Percentiles rank a stretch among this genome's conserved stretches.
phyloP scores from a whole-genome alignment of 1,140 invertebrate species.

The Drosophila kepulauana region DNA sequence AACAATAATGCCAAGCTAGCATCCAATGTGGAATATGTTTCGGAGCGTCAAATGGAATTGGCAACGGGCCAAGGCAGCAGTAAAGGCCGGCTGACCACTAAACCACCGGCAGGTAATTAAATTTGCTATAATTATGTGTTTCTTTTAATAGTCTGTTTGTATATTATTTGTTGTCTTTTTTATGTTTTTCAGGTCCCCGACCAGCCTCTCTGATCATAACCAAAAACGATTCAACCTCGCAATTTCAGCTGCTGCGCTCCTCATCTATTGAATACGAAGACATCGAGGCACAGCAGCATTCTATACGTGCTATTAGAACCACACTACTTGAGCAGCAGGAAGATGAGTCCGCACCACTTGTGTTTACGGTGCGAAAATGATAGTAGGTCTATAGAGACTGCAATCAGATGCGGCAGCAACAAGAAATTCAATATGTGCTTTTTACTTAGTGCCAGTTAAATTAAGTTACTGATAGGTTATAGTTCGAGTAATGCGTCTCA shows the following conservation, averaged over 20 bases:
- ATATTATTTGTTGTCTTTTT: neutral
- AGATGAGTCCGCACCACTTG: slow-evolving; percentile 83
- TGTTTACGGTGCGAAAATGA: slow-evolving; percentile 84
- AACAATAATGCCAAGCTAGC: slow-evolving; percentile 57
- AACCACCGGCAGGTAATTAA: slow-evolving; percentile 65
- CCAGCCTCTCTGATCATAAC: slow-evolving; percentile 83
- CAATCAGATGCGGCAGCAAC: slow-evolving; percentile 4
- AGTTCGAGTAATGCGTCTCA: slow-evolving; percentile 34
- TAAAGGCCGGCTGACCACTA: slow-evolving; percentile 61
- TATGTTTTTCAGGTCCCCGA: slow-evolving; percentile 57
- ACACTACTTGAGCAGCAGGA: slow-evolving; percentile 77
- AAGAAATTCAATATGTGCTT: slow-evolving; percentile 55
- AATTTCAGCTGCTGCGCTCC: slow-evolving; percentile 81
- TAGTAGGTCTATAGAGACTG: slow-evolving; percentile 48
- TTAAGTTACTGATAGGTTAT: slow-evolving; percentile 52
- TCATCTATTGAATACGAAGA: slow-evolving; percentile 84
- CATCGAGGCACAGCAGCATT: slow-evolving; percentile 74
- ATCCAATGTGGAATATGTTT: slow-evolving; percentile 77
- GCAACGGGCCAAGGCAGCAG: slow-evolving; percentile 38
- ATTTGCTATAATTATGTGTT: neutral
- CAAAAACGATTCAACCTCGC: slow-evolving; percentile 69
- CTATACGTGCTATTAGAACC: slow-evolving; percentile 57
- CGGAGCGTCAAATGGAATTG: slow-evolving; percentile 64
- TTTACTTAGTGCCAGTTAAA: slow-evolving; percentile 60
- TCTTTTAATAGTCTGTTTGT: neutral